These are phyloP conservation scores for Heliothis virescens DNA, from an alignment of 1,140 invertebrate species.

Conservation along the genomic window DNA sequence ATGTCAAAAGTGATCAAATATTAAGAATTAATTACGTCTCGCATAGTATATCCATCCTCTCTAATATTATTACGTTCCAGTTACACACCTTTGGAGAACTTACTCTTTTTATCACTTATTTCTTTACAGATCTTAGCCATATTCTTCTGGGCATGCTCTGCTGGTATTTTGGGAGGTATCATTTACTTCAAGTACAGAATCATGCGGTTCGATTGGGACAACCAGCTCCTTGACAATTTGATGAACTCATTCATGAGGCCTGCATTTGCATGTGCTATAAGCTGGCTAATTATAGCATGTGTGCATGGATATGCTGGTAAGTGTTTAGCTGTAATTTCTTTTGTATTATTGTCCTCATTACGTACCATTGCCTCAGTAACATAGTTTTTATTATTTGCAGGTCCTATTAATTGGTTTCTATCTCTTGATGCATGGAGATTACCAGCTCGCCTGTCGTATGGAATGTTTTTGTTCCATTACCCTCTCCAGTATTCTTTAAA, in stretches of 20 bases:
- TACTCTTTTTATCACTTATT: constrained; percentile 1
- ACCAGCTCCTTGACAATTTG: constrained; percentile 59
- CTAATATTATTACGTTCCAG: not conserved
- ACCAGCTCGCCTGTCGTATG: constrained; percentile 83
- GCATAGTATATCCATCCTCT: too few species aligned
- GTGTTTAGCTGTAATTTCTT: not conserved
- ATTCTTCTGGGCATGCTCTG: constrained; percentile 53
- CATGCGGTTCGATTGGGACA: constrained; percentile 65
- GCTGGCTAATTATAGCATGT: constrained; percentile 66
- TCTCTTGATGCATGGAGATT: constrained; percentile 84
- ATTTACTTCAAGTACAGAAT: constrained; percentile 59
- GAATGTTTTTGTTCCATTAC: constrained; percentile 83
- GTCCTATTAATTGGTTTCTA: constrained; percentile 84
- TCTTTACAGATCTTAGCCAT: constrained; percentile 55
- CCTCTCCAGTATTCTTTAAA: constrained; percentile 54
- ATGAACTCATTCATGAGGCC: constrained; percentile 87
- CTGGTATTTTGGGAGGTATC: constrained; percentile 48
- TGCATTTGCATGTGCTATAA: constrained; percentile 57
- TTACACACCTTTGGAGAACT: not conserved
- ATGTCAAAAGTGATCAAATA: too few species aligned
- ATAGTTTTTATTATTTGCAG: constrained; percentile 56
- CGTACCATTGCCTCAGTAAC: not conserved
- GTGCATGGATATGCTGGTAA: constrained; percentile 64
- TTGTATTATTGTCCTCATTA: not conserved
- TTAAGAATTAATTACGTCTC: too few species aligned